Percentiles rank a stretch among this genome's conserved stretches.
phyloP scores from a whole-genome alignment of 2,888 invertebrate species.

The Ormyrus nitidulus region DNA sequence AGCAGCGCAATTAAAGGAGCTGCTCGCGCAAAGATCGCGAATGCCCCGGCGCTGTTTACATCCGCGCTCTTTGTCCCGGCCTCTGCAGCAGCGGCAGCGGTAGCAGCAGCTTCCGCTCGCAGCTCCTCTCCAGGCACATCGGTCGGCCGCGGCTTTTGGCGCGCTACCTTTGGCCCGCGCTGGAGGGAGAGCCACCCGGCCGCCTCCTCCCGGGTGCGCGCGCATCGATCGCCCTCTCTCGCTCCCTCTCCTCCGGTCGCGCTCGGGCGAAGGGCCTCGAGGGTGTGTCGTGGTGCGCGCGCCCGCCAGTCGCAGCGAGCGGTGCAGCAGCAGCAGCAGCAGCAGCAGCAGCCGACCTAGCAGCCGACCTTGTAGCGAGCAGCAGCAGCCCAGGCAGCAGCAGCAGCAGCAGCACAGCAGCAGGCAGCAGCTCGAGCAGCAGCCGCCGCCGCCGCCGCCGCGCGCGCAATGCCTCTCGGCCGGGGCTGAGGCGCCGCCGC shows the following conservation, averaged over 20 bases:
- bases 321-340: not conserved
- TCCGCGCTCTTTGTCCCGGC: not conserved
- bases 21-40: not conserved
- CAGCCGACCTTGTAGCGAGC: not conserved
- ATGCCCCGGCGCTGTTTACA: too few relatives aligned
- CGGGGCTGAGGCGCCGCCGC: not conserved
- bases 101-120: not conserved
- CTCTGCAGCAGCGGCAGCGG: not conserved
- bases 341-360: not conserved
- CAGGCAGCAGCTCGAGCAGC: not conserved
- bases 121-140: not conserved
- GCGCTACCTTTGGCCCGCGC: not conserved
- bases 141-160: not conserved
- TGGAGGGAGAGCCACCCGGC: not conserved
- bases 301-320: slow-evolving; percentile 3
- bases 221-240: not conserved
- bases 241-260: too few relatives aligned
- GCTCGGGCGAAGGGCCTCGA: not conserved
- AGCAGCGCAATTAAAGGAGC: too few relatives aligned
- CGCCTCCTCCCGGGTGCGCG: not conserved
- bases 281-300: slow-evolving; percentile 34
- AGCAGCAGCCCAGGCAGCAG: not conserved
- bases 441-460: not conserved
- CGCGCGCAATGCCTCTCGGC: not conserved
- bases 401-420: not conserved